Evolutionary conservation across 2,888 invertebrate genomes (phyloP), one percentile per base, ranked within the genome.

Genomic region (Papilio demoleus): DNA sequence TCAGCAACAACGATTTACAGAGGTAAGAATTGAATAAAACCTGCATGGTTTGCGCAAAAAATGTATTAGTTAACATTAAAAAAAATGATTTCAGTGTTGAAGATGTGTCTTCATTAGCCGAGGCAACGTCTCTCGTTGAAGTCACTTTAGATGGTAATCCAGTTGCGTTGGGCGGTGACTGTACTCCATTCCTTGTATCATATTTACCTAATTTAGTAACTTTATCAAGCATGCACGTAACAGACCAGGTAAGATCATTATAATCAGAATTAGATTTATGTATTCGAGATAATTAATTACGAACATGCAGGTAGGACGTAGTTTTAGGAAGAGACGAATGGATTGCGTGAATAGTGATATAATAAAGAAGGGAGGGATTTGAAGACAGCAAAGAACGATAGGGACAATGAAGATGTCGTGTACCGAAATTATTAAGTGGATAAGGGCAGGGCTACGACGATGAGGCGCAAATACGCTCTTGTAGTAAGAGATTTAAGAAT

Each of bases 131-230:
- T 70, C 93, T 98, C 58, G 93, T 95, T 68, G 98, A 98, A 88
- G 94, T 98, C 60, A 96, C 97, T 22, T 94, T 98, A 69, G 98
- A 97, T 83, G 96, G 96, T 71, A 97, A 97, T 88, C 97, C 97
- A 0, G 95, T 97, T 11, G 95, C 96, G 22, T 85, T 96, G 71
- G 95, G 95, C n/a, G 95, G 96, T 0, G 97, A 97, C 77, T 97
- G 96, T 79, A 94, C 96, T 3, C 96, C 97, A 0, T 97, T 97
- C 82, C 86, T 97, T 56, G 96, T 97, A 0, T 96, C 97, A 0
- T 96, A 96, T 83, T 87, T 97, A 71, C 96, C 97, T 27, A 94
- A 95, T 81, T 90, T 97, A 72, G 88, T 94, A 69, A 93, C 95
- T 58, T 88, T 97, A 50, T 97, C 97, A 75, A 94, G 95, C 75